Evolutionary conservation across 2,113 vertebrate genomes (phyloP), one percentile per base, ranked within the genome.

Genomic region (Paratilapia polleni): DNA sequence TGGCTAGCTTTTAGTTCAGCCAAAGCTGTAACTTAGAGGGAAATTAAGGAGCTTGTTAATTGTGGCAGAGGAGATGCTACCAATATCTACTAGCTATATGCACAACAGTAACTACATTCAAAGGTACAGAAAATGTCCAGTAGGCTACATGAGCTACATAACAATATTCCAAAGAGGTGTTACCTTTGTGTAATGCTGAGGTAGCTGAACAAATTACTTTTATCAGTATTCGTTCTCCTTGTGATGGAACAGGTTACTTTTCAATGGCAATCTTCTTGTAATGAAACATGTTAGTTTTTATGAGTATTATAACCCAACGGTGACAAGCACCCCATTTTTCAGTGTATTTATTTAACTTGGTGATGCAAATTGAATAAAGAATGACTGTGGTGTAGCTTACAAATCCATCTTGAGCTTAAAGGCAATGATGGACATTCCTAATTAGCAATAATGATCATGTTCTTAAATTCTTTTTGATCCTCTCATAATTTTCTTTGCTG

Each of bases 401-500:
- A 60, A 54, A 68, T 74, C 26, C 17, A 36, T 24, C 4, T 17
- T 59, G 15, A 77, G 52, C 49, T 59, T n/a, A 62, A 83, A 87
- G 60, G 61, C 59, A 57, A 1, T 64, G 77, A 91, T 78, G 61
- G 88, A 62, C 84, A 24, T 43, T 64, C 43, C 26, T 86, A 87
- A 87, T 87, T 61, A 80, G 87, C 8, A n/a, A 22, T 22, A 80
- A 79, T 85, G 79, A 90, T 89, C 58, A 20, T n/a, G 56, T 22
- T 87, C n/a, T 77, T 14, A 34, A 73, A 88, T 82, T 86, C 66
- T 26, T 61, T 91, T 87, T 88, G 24, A 82, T 77, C 68, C 24
- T 20, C 66, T 49, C 38, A 43, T 58, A 77, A 60, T 31, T 60
- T 52, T 59, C 5, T 47, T 31, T 34, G 43, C 66, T 9, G 28